These are phyloP conservation scores for Cecropterus lyciades DNA, from an alignment of 1,140 invertebrate genomes.

Conservation along the genomic window DNA sequence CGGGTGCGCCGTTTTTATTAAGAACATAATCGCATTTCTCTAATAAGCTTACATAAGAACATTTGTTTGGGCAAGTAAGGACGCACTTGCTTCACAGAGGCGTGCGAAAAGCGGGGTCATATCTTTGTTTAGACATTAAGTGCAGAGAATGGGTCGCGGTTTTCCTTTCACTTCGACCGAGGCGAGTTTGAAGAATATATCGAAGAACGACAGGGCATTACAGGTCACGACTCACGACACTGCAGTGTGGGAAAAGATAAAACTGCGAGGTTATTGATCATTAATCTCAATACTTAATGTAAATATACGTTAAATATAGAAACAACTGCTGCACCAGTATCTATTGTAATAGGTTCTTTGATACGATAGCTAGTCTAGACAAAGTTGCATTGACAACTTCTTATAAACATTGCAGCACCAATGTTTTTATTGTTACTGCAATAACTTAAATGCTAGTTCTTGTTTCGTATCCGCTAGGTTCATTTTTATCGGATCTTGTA, in stretches of 20 bases:
- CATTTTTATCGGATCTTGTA: constrained; percentile 10
- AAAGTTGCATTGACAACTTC: constrained; percentile 7
- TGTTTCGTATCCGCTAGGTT: background rate
- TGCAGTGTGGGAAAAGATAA: constrained; percentile 44
- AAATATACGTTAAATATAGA: constrained; percentile 14
- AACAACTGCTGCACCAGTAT: constrained; percentile 13
- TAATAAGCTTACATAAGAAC: constrained; percentile 51
- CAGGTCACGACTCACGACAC: constrained; percentile 66
- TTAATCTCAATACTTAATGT: constrained; percentile 21
- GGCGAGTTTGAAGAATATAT: constrained; percentile 58
- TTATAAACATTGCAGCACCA: constrained; percentile 21
- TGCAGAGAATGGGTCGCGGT: constrained; percentile 57
- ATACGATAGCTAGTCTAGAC: background rate
- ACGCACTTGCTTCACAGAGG: constrained; percentile 50
- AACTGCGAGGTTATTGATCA: constrained; percentile 39
- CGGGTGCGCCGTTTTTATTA: constrained; percentile 38
- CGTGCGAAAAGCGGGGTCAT: constrained; percentile 56
- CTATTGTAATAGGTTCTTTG: constrained; percentile 14
- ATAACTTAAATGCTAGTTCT: constrained; percentile 13
- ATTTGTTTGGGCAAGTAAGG: constrained; percentile 32
- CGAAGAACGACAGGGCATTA: constrained; percentile 53
- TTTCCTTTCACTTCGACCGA: constrained; percentile 74
- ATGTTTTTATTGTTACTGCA: constrained; percentile 39
- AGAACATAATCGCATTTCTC: constrained; percentile 48
- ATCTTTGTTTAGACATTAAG: constrained; percentile 51